A percentile compares a stretch with the other conserved stretches of the same genome.
Evolutionary conservation across 1,140 invertebrate species (phyloP).

Genomic region (Colletes latitarsis): DNA sequence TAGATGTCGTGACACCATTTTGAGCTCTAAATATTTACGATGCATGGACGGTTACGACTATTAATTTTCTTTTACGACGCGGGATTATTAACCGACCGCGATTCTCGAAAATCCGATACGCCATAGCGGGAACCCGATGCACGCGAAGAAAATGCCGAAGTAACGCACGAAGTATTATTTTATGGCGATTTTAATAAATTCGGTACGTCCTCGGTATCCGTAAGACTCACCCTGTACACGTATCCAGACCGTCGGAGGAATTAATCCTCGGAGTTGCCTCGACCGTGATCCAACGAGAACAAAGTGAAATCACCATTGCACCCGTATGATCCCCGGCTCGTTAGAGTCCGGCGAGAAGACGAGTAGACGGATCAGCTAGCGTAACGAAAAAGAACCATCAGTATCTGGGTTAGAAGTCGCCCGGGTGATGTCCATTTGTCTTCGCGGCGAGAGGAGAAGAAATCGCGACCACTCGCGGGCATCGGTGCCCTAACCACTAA

Average conservation of each 20-base stretch:
- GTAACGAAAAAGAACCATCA: conserved; percentile 4
- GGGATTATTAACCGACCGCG: too few relatives aligned
- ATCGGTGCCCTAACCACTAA: neutral
- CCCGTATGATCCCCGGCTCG: conserved; percentile 1
- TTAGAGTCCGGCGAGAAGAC: neutral
- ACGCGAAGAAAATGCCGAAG: too few relatives aligned
- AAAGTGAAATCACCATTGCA: conserved; percentile 13
- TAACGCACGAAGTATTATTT: too few relatives aligned
- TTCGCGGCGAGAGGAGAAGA: neutral
- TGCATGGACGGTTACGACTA: too few relatives aligned
- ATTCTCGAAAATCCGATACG: too few relatives aligned
- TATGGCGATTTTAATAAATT: too few relatives aligned
- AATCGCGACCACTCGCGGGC: neutral
- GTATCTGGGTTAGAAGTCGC: conserved; percentile 25
- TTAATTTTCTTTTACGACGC: too few relatives aligned
- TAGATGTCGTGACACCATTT: too few relatives aligned
- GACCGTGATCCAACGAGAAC: neutral
- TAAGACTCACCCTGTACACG: neutral
- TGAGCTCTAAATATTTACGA: too few relatives aligned
- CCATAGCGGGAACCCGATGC: too few relatives aligned
- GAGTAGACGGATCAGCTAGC: neutral
- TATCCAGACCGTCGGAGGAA: neutral
- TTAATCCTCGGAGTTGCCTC: neutral
- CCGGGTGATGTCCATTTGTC: conserved; percentile 20
- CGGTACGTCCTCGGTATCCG: too few relatives aligned